Conservation (phyloP, 2,797 vertebrate species). For the Sebastiscus albofasciatus region DNA sequence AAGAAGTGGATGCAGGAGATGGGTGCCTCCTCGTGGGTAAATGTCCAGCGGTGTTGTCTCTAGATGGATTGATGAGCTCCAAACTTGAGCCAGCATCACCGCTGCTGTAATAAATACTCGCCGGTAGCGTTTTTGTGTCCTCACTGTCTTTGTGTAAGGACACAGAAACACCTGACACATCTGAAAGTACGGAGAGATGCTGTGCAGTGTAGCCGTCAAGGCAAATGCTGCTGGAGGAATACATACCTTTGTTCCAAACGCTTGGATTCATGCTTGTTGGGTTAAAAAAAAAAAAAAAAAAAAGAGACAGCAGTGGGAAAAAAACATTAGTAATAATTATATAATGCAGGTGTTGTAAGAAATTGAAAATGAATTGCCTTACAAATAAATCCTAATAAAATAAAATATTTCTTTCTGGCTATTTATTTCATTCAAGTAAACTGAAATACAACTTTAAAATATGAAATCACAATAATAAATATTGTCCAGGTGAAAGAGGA, state of each 20-base stretch:
- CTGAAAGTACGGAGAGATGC: conserved; percentile 36
- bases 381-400: neutral
- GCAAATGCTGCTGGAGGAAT: conserved; percentile 43
- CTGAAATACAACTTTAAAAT: neutral
- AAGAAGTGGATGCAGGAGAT: conserved; percentile 23
- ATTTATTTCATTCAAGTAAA: neutral
- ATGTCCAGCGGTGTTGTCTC: conserved; percentile 27
- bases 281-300: neutral
- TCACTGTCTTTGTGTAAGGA: conserved; percentile 49
- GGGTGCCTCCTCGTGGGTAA: conserved; percentile 35
- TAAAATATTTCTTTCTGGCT: neutral
- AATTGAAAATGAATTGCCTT: neutral
- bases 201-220: conserved; percentile 46
- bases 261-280: conserved; percentile 47
- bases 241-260: conserved; percentile 50
- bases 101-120: conserved; percentile 54
- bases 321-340: neutral
- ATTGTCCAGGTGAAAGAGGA: neutral
- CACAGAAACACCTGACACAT: conserved; percentile 46
- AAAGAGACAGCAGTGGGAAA: neutral
- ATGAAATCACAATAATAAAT: neutral
- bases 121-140: conserved; percentile 43
- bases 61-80: conserved; percentile 32
- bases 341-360: neutral
- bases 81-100: conserved; percentile 42